Percentiles rank a stretch among this genome's conserved stretches.
phyloP scores from a whole-genome alignment of 2,888 invertebrate species.

The Orgyia antiqua region DNA sequence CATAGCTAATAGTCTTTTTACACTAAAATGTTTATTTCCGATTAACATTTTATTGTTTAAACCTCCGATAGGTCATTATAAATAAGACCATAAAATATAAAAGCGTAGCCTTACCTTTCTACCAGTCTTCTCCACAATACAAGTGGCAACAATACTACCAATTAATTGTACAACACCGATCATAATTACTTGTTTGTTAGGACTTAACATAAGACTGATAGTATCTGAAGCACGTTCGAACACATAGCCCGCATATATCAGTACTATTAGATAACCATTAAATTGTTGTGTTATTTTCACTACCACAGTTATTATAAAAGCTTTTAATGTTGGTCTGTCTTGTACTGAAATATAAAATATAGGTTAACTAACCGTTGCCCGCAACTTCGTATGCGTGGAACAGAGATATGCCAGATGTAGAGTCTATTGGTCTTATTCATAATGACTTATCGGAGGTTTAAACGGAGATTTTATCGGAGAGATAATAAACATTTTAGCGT shows the following conservation, averaged over 20 bases:
- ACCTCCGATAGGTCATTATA: too few species aligned
- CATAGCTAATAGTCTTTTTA: too few species aligned
- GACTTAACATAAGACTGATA: conserved; percentile 49
- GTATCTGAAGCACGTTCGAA: conserved; percentile 58
- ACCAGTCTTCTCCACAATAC: conserved; percentile 65
- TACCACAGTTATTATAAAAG: conserved; percentile 62
- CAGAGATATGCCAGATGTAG: too few species aligned
- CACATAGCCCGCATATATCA: conserved; percentile 64
- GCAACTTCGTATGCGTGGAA: too few species aligned
- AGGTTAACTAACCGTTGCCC: too few species aligned
- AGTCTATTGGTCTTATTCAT: too few species aligned
- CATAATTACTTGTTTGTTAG: conserved; percentile 67
- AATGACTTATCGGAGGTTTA: too few species aligned
- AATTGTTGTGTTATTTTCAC: conserved; percentile 69
- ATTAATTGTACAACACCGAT: conserved; percentile 59
- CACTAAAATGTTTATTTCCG: too few species aligned
- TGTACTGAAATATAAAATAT: conserved; percentile 48
- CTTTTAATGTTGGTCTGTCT: conserved; percentile 60
- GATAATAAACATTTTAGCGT: too few species aligned
- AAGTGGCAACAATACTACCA: conserved; percentile 58
- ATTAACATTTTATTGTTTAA: too few species aligned
- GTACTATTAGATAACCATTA: conserved; percentile 66
- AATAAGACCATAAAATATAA: too few species aligned
- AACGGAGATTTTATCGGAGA: too few species aligned
- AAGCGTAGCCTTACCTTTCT: conserved; percentile 61